These are phyloP conservation scores for Falco peregrinus DNA, from an alignment of 2,797 vertebrate genomes.

Conservation along the genomic window DNA sequence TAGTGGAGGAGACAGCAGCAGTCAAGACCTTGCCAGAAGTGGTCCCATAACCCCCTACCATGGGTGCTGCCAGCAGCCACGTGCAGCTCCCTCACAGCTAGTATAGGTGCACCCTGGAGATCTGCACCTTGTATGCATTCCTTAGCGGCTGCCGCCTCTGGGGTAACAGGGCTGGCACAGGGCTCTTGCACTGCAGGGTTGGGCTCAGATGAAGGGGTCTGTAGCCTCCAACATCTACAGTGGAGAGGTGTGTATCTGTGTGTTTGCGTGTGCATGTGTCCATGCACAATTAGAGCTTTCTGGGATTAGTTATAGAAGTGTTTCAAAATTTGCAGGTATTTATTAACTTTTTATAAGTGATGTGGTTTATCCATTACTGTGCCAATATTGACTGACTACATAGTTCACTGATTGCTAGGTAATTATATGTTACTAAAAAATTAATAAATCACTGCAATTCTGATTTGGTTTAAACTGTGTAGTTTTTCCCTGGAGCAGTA, in stretches of 20 bases:
- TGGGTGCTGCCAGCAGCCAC: fast-evolving
- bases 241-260: fast-evolving
- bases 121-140: fast-evolving
- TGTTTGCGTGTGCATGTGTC: fast-evolving
- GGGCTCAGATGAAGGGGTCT: background rate
- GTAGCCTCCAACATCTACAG: fast-evolving
- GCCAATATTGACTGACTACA: background rate
- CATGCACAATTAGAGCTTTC: background rate
- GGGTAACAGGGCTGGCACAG: background rate
- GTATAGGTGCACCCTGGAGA: background rate
- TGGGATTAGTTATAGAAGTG: background rate
- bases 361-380: background rate
- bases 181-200: background rate
- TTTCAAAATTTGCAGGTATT: background rate
- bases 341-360: background rate
- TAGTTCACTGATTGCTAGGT: background rate
- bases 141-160: background rate
- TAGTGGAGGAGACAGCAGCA: background rate
- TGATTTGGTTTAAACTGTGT: background rate
- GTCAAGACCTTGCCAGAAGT: background rate
- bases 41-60: fast-evolving
- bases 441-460: background rate
- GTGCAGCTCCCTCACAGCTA: background rate
- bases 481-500: background rate
- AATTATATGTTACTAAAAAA: background rate